A percentile compares a stretch with the other conserved stretches of the same genome.
These are phyloP conservation scores for Drosophila bocqueti DNA, from an alignment of 1,140 invertebrate genomes.

Conservation along the genomic window DNA sequence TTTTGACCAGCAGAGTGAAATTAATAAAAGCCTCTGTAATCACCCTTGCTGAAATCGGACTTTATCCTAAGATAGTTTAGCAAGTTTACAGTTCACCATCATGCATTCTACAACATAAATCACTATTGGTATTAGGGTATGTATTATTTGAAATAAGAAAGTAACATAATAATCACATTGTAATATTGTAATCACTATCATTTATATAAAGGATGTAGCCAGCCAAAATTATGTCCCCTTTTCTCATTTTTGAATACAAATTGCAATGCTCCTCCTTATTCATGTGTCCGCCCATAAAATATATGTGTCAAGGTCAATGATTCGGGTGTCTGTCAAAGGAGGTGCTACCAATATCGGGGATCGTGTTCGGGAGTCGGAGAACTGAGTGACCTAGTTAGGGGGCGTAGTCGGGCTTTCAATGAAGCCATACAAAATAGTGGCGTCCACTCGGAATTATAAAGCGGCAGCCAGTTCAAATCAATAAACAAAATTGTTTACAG, in stretches of 20 bases:
- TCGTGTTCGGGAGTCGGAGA: background rate
- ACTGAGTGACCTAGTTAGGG: too few species aligned
- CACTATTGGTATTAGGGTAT: background rate
- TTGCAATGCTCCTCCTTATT: conserved; percentile 52
- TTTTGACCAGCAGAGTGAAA: background rate
- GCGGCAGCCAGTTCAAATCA: conserved; percentile 25
- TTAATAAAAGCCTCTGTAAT: background rate
- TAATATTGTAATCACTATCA: background rate
- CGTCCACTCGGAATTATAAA: conserved; percentile 58
- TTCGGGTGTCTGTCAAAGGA: conserved; percentile 3
- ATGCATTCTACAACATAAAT: background rate
- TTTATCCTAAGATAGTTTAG: background rate
- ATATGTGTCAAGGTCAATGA: conserved; percentile 48
- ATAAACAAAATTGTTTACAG: conserved; percentile 32
- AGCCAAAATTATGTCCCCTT: background rate
- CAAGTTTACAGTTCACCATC: background rate
- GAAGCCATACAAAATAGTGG: conserved; percentile 54
- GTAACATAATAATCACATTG: background rate
- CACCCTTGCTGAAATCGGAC: too few species aligned
- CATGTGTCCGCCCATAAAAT: conserved; percentile 45
- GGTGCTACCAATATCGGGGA: background rate
- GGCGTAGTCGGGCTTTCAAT: conserved; percentile 30
- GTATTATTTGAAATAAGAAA: too few species aligned
- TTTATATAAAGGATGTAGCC: background rate
- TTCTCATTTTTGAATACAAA: conserved; percentile 40